Evolutionary conservation across 2,888 invertebrate species (phyloP), one percentile per base, ranked within the genome.

Genomic region (Drosophila paracracens): DNA sequence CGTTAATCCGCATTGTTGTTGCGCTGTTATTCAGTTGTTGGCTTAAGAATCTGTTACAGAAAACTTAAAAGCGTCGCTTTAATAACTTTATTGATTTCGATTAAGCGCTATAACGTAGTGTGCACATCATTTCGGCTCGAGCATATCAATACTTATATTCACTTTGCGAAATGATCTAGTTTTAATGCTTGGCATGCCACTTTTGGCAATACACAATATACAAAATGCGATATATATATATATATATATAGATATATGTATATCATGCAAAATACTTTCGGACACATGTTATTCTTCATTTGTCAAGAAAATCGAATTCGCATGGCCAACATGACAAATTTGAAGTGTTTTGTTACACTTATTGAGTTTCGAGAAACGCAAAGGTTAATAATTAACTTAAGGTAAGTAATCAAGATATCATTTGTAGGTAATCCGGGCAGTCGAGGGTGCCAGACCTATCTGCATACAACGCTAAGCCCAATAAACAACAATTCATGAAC

Each of bases 41-140:
- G 72, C 83, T 73, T 76, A 87, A 87, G 83, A 87, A 89, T 87
- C 89, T 87, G 89, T 87, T 87, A 87, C 89, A 89, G 83, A 87
- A 89, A 87, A 87, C 76, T 83, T 86, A 89, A 87, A 83, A 83
- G 89, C 89, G 85, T 87, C 88, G 88, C 76, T 79, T 87, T 89
- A 89, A 87, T 87, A 87, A 85, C 89, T 89, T 87, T 87, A 87
- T 87, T 87, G 87, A 87, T 87, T 87, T 89, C 88, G 88, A 87
- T 87, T 86, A 88, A 86, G 85, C 85, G 88, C 88, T 88, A 86
- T 74, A 86, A 88, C 54, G 74, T 74, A 82, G 80, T 61, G 88
- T 73, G 70, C 53, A 56, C 54, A 60, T 4, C 25, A n/a, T 25
- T 29, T 21, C 0, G 0, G 11, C 2, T 35, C 29, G 70, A 56